Conservation (phyloP, 2,888 invertebrate genomes). For the Boloria selene region DNA sequence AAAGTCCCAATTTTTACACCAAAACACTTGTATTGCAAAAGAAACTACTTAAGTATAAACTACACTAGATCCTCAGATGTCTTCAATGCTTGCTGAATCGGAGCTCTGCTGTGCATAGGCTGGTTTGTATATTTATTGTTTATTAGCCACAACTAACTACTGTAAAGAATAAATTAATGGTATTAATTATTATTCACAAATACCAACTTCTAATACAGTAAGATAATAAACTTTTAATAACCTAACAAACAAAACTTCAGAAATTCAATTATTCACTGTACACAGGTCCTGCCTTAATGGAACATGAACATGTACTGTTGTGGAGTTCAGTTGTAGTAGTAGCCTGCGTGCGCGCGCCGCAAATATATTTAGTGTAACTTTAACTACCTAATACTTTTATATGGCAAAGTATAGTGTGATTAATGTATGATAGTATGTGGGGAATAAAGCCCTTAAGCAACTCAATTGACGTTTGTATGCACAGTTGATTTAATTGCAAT, state of each 20-base stretch:
- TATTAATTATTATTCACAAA: neutral
- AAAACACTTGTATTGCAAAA: slow-evolving; percentile 62
- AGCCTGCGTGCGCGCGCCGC: slow-evolving; percentile 22
- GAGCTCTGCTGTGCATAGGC: slow-evolving; percentile 73
- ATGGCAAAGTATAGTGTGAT: slow-evolving; percentile 2
- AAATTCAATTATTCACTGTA: neutral
- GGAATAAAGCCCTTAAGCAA: slow-evolving; percentile 9
- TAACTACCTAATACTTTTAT: slow-evolving; percentile 2
- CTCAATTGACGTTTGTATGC: slow-evolving; percentile 19
- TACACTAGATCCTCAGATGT: slow-evolving; percentile 89
- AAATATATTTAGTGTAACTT: slow-evolving; percentile 19
- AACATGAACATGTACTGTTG: slow-evolving; percentile 13
- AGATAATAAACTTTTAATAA: neutral
- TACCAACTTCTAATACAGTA: neutral
- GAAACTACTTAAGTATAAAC: slow-evolving; percentile 73
- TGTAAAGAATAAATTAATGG: slow-evolving; percentile 27
- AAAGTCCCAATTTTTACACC: slow-evolving; percentile 45
- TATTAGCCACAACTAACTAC: slow-evolving; percentile 60
- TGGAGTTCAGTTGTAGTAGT: slow-evolving; percentile 11
- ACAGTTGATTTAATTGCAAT: slow-evolving; percentile 21
- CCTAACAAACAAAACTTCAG: neutral
- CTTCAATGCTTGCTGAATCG: slow-evolving; percentile 94
- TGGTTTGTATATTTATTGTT: slow-evolving; percentile 45
- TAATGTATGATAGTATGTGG: slow-evolving; percentile 11
- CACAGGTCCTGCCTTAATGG: slow-evolving; percentile 12